Percentiles rank a stretch among this genome's conserved stretches.
These are phyloP conservation scores for Hemicentrotus pulcherrimus DNA, from an alignment of 35 echinoderm and acorn worm species.

Conservation along the genomic window DNA sequence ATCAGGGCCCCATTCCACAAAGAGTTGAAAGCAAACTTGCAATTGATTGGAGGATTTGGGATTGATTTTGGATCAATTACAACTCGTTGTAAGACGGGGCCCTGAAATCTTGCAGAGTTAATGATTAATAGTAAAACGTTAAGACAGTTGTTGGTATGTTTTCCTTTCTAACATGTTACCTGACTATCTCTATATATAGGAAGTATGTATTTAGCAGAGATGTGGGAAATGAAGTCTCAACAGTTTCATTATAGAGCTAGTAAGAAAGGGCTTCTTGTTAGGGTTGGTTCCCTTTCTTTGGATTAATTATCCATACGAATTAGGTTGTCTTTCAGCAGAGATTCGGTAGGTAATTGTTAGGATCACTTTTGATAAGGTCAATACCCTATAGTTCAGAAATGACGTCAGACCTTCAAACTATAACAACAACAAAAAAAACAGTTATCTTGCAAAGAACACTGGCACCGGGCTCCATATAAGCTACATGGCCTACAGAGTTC, in stretches of 20 bases:
- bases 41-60: no score
- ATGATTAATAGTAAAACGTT: not conserved
- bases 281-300: no score
- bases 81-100: no score
- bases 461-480: not conserved
- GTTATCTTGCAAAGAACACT: not conserved
- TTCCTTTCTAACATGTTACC: not conserved
- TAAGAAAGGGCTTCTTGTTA: no score
- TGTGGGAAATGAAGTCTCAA: not conserved
- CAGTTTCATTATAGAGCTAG: no score
- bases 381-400: not conserved
- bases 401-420: not conserved
- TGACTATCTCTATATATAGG: not conserved
- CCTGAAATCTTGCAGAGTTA: no score
- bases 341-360: not conserved
- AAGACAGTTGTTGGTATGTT: not conserved
- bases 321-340: not conserved
- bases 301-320: not conserved
- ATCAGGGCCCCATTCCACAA: no score
- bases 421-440: not conserved
- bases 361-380: not conserved
- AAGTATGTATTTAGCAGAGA: not conserved
- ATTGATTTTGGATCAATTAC: no score
- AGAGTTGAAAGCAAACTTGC: no score
- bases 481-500: not conserved